Evolutionary conservation across 2,113 vertebrate genomes (phyloP).

Genomic region (Tylochromis polylepis): DNA sequence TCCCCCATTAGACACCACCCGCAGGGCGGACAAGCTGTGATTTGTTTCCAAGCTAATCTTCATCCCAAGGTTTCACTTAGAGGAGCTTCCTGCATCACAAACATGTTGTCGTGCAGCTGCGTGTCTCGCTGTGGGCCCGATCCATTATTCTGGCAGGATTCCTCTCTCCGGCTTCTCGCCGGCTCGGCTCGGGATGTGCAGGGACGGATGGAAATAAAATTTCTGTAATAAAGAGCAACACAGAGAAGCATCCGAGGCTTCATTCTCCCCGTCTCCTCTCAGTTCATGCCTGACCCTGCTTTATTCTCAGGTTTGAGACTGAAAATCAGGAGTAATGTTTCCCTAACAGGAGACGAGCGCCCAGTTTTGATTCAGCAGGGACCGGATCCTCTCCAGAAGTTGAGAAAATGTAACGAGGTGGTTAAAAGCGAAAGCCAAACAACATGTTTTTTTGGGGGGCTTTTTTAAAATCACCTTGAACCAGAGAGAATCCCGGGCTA

Average conservation of each 20-base stretch:
- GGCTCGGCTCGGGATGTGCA: neutral
- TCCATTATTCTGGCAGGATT: conserved; percentile 38
- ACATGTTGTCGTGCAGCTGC: conserved; percentile 16
- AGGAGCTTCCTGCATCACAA: conserved; percentile 41
- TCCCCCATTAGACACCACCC: conserved; percentile 14
- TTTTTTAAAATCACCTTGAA: neutral
- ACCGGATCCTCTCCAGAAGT: neutral
- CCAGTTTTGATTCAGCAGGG: neutral
- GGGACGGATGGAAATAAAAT: neutral
- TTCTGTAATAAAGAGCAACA: neutral
- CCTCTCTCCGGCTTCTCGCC: neutral
- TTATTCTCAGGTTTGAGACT: neutral
- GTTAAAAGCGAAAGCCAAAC: neutral
- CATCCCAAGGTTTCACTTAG: conserved; percentile 23
- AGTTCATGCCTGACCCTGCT: neutral
- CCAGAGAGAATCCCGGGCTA: neutral
- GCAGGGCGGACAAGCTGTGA: conserved; percentile 36
- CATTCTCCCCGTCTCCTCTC: neutral
- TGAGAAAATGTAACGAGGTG: neutral
- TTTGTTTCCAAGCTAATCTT: conserved; percentile 48
- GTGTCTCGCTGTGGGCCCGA: conserved; percentile 22
- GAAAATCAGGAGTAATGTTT: neutral
- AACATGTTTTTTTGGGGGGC: neutral
- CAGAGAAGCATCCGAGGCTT: neutral
- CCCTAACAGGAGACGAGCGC: neutral